These are phyloP conservation scores for Tauraco hartlaubi DNA, from an alignment of 2,797 vertebrate genomes.

Conservation along the genomic window DNA sequence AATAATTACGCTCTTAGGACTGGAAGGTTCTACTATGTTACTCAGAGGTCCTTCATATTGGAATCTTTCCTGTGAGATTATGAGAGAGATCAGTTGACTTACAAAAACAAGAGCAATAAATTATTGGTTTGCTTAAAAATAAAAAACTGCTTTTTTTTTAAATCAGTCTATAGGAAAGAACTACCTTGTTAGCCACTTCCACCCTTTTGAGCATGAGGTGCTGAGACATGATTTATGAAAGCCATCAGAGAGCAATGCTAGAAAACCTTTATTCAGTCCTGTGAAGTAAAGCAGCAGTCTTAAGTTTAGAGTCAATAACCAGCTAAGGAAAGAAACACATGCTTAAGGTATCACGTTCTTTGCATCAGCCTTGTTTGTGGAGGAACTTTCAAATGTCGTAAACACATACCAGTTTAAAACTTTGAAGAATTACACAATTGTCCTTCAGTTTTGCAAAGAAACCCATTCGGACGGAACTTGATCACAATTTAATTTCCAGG, in stretches of 20 bases:
- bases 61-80: neutral
- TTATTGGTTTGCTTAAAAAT: neutral
- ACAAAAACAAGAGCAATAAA: neutral
- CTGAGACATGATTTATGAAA: neutral
- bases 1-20: neutral
- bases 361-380: neutral
- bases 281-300: neutral
- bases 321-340: neutral
- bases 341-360: neutral
- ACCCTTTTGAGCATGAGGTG: neutral
- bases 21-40: neutral
- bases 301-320: neutral
- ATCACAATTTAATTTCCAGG: conserved; percentile 75
- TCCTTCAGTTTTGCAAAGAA: neutral
- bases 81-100: neutral
- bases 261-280: neutral
- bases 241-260: neutral
- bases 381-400: neutral
- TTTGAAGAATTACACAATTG: neutral
- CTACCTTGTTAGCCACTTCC: neutral
- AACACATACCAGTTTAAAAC: neutral
- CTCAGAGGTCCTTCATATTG: neutral
- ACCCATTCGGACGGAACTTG: neutral
- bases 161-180: neutral
- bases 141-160: neutral